Conservation (phyloP, 2,113 vertebrate genomes). For the Osmerus eperlanus region DNA sequence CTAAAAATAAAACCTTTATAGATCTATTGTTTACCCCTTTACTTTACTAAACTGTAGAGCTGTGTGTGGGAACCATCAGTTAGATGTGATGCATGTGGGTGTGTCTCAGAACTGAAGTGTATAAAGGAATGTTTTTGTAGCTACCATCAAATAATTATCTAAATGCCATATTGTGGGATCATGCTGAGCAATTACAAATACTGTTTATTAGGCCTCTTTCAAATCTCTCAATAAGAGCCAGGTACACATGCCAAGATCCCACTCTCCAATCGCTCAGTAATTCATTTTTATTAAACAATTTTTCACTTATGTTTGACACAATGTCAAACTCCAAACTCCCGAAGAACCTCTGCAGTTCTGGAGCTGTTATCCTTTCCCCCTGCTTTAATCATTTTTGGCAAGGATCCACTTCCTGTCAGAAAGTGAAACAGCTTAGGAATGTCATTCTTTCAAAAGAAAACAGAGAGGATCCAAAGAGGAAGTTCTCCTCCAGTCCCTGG, state of each 20-base stretch:
- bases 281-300: slow-evolving; percentile 92
- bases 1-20: slow-evolving; percentile 67
- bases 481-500: slow-evolving; percentile 93
- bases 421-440: slow-evolving; percentile 99
- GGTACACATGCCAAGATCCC: slow-evolving; percentile 74
- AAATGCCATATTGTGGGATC: too few relatives aligned
- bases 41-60: slow-evolving; percentile 1
- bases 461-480: slow-evolving; percentile 97
- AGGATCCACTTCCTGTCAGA: slow-evolving; percentile 96
- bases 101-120: neutral
- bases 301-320: slow-evolving; percentile 91
- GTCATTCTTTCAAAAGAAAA: slow-evolving; percentile 99
- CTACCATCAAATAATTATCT: too few relatives aligned
- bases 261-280: slow-evolving; percentile 72
- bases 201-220: neutral
- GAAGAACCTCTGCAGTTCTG: slow-evolving; percentile 80
- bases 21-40: slow-evolving; percentile 42
- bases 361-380: slow-evolving; percentile 87
- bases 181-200: too few relatives aligned
- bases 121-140: too few relatives aligned
- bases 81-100: slow-evolving; percentile 7
- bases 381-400: slow-evolving; percentile 97
- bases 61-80: neutral
- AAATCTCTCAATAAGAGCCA: slow-evolving; percentile 55
- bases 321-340: slow-evolving; percentile 83